Percentiles rank a stretch among this genome's conserved stretches.
Evolutionary conservation across 2,113 vertebrate species (phyloP).

Genomic region (Pelecanoides urinatrix): DNA sequence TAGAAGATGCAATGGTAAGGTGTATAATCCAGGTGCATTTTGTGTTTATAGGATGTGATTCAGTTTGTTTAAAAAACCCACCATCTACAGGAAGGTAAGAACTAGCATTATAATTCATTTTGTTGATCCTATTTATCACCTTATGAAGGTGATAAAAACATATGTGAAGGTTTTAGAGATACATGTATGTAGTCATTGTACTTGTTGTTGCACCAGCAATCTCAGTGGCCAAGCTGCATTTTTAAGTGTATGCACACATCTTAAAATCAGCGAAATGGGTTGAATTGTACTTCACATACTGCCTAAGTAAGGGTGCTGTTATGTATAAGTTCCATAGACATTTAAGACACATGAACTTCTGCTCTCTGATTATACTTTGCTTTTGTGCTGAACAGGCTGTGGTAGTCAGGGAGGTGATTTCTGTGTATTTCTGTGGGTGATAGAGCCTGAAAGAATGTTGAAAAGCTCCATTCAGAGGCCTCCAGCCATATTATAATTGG

Average conservation of each 20-base stretch:
- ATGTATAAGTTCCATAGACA: rapidly evolving
- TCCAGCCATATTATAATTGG: not conserved
- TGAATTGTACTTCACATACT: not conserved
- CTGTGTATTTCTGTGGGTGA: not conserved
- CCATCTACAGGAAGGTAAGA: not conserved
- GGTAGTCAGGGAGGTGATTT: not conserved
- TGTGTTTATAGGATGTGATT: not conserved
- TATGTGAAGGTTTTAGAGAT: not conserved
- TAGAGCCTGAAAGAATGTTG: not conserved
- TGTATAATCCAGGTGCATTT: not conserved
- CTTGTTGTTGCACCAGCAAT: not conserved
- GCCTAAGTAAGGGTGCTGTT: not conserved
- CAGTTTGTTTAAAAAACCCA: not conserved
- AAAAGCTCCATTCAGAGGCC: not conserved
- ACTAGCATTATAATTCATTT: not conserved
- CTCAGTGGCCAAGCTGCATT: not conserved
- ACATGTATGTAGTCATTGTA: not conserved
- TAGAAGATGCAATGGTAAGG: slow-evolving; percentile 94
- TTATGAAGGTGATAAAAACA: not conserved
- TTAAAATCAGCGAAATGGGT: not conserved
- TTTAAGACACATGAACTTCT: not conserved
- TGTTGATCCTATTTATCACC: not conserved
- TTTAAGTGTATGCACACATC: not conserved
- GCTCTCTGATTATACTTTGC: not conserved
- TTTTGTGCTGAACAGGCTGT: not conserved